Evolutionary conservation across 2,888 invertebrate genomes (phyloP), one percentile per base, ranked within the genome.

Genomic region (Parnassius orleans): DNA sequence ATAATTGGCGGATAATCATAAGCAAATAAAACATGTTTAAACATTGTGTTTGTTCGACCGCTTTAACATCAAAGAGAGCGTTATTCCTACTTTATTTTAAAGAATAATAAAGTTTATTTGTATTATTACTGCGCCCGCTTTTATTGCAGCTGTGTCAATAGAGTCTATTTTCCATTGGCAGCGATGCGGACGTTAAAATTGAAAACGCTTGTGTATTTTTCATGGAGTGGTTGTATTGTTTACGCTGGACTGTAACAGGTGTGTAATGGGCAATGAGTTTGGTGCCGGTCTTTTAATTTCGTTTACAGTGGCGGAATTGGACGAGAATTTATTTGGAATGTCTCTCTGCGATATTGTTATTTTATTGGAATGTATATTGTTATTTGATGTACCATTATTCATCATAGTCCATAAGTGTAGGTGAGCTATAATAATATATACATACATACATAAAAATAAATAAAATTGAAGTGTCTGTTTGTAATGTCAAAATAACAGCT

Each of bases 141-240:
- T 65, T 66, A 61, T 52, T 54, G 54, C 69, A 66, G 65, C 68
- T 69, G 69, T 61, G 55, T 60, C 62, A 65, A 69, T 60, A 58
- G n/a, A 14, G 12, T 14, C 44, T 47, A 53, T 58, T 58, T 63
- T 24, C 44, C 53, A 15, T 46, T 41, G 15, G 47, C 51, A 51
- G 41, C 46, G 53, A 41, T 33, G 43, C 53, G 46, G 52, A 56
- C 15, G 52, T 56, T 56, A 52, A 56, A 57, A 57, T 57, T 61
- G 57, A 57, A 61, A 57, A 61, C 52, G 47, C 11, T 61, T 57
- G 57, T 61, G 51, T 61, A 56, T 53, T 57, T 61, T 61, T 57
- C 61, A 61, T 61, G 9, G 57, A 52, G 57, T 41, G 53, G 52
- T 61, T 41, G 53, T 56, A 52, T 53, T 61, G 61, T 61, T 61